Base-by-base conservation (phyloP, 2,113 vertebrate species). In the Fulmarus glacialis region DNA sequence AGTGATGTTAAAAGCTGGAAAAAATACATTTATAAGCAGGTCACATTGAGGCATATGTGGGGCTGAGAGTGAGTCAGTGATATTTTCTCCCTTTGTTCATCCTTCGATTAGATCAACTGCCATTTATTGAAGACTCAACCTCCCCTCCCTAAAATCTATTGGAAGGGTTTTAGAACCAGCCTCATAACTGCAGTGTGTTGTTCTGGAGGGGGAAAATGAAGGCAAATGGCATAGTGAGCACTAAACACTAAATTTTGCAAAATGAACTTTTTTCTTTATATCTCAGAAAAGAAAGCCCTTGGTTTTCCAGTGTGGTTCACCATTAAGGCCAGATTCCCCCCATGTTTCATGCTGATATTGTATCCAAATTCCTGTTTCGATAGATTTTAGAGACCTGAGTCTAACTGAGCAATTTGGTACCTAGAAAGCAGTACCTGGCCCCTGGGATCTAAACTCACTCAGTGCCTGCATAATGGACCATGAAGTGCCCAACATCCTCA, bases 401-500 rank as follows among this genome's bases (percentile, higher is more conserved):
- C 36, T 56, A 47, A 55, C 27, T 73, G 66, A 88, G 32, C 40
- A 50, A 22, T 78, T 60, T 70, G n/a, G 30, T 75, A 22, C 59
- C 36, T 87, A 67, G 59, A 82, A 92, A 85, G 64, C 40, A 59
- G 42, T 59, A 55, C 20, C 56, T 82, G 42, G 30, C 43, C 17
- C 4, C 18, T 68, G 40, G 13, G 29, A 29, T 86, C 66, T 88
- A 62, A 74, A 74, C 27, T 68, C 52, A 13, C 8, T 68, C 17
- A 3, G 11, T 81, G 43, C 6, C 38, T 55, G 38, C 22, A 12
- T 45, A 40, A 56, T 53, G 45, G 48, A 10, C 43, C 53, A 40
- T 13, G 2, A 59, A 72, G 42, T 53, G 32, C 29, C 21, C 45
- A 34, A 1, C 1, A 0, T 50, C 59, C 18, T 64, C 0, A 0